These are phyloP conservation scores for Macrotrachela quadricornifera DNA, from an alignment of 1,140 invertebrate genomes.

Conservation along the genomic window DNA sequence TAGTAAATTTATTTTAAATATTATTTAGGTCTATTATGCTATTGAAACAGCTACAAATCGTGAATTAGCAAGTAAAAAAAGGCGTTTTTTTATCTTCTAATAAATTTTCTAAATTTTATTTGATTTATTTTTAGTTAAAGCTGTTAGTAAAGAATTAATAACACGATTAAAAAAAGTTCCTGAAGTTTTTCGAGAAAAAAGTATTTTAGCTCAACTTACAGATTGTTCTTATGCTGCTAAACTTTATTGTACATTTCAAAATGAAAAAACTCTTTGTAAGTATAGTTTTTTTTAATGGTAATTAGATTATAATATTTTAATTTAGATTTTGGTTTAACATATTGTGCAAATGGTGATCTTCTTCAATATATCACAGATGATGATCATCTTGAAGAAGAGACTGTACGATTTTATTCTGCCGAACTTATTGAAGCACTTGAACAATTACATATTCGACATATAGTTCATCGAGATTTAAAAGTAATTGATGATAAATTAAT, in stretches of 20 bases:
- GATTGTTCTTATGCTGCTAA: slow-evolving; percentile 59
- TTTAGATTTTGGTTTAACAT: slow-evolving; percentile 74
- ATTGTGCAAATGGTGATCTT: slow-evolving; percentile 79
- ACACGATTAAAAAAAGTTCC: slow-evolving; percentile 72
- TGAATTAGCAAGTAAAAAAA: too few relatives aligned
- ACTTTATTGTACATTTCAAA: slow-evolving; percentile 88
- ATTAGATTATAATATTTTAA: not conserved
- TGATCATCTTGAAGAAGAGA: slow-evolving; percentile 64
- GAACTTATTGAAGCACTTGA: slow-evolving; percentile 76
- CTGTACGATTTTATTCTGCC: slow-evolving; percentile 72
- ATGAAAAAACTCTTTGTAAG: slow-evolving; percentile 60
- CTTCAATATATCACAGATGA: slow-evolving; percentile 70
- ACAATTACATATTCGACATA: slow-evolving; percentile 63
- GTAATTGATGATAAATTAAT: too few relatives aligned
- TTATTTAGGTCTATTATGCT: too few relatives aligned
- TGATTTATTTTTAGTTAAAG: slow-evolving; percentile 53
- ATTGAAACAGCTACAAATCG: too few relatives aligned
- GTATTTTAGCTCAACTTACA: slow-evolving; percentile 41
- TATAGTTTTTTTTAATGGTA: too few relatives aligned
- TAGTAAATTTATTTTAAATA: too few relatives aligned
- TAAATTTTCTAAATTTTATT: not conserved
- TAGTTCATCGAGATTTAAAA: slow-evolving; percentile 51
- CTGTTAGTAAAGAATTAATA: slow-evolving; percentile 75
- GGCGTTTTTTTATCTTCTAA: too few relatives aligned
- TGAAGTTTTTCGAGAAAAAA: slow-evolving; percentile 75